Conservation (phyloP, 2,113 vertebrate species). For the Dicrurus megarhynchus region DNA sequence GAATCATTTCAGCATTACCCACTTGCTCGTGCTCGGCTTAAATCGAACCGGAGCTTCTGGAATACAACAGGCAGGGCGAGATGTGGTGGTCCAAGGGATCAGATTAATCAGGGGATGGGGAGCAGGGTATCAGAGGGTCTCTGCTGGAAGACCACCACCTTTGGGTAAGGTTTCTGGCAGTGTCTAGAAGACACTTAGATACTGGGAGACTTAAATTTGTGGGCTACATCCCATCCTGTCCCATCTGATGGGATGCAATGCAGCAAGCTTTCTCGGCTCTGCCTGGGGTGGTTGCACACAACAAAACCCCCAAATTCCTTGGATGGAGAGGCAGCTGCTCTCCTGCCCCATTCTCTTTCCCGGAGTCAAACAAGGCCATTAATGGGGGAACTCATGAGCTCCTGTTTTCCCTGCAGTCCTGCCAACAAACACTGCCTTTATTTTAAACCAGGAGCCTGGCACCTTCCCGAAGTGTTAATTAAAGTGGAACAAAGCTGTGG, state of each 20-base stretch:
- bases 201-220: not conserved
- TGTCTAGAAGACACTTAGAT: not conserved
- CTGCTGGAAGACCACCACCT: not conserved
- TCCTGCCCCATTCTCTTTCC: not conserved
- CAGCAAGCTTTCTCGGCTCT: not conserved
- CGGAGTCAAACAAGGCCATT: not conserved
- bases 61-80: not conserved
- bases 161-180: not conserved
- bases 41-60: not conserved
- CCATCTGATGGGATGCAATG: not conserved
- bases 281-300: not conserved
- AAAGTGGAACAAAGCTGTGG: not conserved
- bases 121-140: not conserved
- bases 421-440: not conserved
- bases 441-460: not conserved
- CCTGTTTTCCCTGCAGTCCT: not conserved
- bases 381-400: not conserved
- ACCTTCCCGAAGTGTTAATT: not conserved
- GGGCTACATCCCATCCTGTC: not conserved
- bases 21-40: not conserved
- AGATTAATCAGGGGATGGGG: not conserved
- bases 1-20: constrained; percentile 6
- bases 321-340: not conserved
- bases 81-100: not conserved
- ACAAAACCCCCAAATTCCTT: not conserved